Base-by-base conservation (phyloP, 2,113 vertebrate genomes). In the Ascaphus truei region DNA sequence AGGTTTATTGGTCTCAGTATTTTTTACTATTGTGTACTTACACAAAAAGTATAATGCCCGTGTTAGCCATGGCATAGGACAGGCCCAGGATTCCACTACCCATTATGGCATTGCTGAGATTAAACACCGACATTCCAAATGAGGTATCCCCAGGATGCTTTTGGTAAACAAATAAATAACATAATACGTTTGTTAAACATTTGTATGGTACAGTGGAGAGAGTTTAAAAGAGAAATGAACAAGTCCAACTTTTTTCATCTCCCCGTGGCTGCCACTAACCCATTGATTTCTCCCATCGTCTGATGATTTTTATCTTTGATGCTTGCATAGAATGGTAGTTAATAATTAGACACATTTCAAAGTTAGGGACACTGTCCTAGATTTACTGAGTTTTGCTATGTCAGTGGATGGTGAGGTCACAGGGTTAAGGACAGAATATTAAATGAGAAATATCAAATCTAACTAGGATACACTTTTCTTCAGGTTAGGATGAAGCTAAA, bases 21-120 rank as follows among this genome's bases (percentile, higher is more conserved):
- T n/a, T n/a, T n/a, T n/a, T n/a, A n/a, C n/a, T n/a, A n/a, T n/a
- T n/a, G n/a, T n/a, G n/a, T 75, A 92, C 96, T 92, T 80, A 99
- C 96, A 92, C 61, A 53, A 99, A 99, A 59, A 98, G 86, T 10
- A 98, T 41, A 41, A 99, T 98, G 74, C 97, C 97, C 0, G 96
- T 99, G 84, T 98, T 98, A 52, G 97, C 95, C 96, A 99, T 96
- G 57, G 97, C 96, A 10, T 90, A 99, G 27, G 97, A 98, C 51
- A 99, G 82, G 25, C 96, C 96, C 71, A 98, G 82, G 76, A 99
- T 98, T 1, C 97, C 97, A 0, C 97, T 99, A 77, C 97, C 97
- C 96, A 99, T 98, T 74, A 98, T 99, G 77, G 97, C 97, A 0
- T 99, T 99, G 75, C 97, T 96, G 81, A 99, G 81, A 76, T 99